These are phyloP conservation scores for Phragmatobia fuliginosa DNA, from an alignment of 2,888 invertebrate species.

Conservation along the genomic window DNA sequence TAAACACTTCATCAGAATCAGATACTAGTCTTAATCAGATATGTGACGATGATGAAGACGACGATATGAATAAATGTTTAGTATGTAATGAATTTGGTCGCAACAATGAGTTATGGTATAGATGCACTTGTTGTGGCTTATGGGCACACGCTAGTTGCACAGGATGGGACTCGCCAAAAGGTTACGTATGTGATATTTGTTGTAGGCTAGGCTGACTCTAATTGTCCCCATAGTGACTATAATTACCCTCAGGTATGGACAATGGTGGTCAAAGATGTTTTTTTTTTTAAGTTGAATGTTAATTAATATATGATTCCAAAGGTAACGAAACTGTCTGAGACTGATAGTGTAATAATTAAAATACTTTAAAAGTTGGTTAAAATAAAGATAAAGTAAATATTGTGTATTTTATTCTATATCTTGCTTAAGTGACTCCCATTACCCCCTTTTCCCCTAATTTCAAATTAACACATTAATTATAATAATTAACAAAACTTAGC, in stretches of 20 bases:
- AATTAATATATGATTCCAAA: constrained; percentile 3
- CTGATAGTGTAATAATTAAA: constrained; percentile 12
- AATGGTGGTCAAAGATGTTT: constrained; percentile 27
- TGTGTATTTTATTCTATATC: constrained; percentile 24
- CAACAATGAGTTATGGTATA: constrained; percentile 33
- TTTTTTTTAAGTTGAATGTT: constrained; percentile 29
- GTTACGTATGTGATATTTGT: constrained; percentile 31
- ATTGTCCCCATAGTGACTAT: constrained; percentile 26
- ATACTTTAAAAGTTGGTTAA: constrained; percentile 19
- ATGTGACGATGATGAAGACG: constrained; percentile 33
- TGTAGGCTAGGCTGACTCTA: constrained; percentile 15
- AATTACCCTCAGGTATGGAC: constrained; percentile 17
- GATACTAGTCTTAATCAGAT: constrained; percentile 18
- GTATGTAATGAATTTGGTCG: constrained; percentile 30
- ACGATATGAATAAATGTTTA: constrained; percentile 30
- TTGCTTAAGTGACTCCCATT: constrained; percentile 16
- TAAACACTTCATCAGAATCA: constrained; percentile 29
- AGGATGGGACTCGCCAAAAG: constrained; percentile 36
- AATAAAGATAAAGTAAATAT: constrained; percentile 25
- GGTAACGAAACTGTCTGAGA: not conserved
- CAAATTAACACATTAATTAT: too few relatives aligned
- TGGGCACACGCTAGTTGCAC: constrained; percentile 35
- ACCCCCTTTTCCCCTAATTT: constrained; percentile 1
- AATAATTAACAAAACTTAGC: too few relatives aligned
- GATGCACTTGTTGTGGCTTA: constrained; percentile 32